Conservation (phyloP, 1,140 invertebrate species). For the Phymastichus coffea region DNA sequence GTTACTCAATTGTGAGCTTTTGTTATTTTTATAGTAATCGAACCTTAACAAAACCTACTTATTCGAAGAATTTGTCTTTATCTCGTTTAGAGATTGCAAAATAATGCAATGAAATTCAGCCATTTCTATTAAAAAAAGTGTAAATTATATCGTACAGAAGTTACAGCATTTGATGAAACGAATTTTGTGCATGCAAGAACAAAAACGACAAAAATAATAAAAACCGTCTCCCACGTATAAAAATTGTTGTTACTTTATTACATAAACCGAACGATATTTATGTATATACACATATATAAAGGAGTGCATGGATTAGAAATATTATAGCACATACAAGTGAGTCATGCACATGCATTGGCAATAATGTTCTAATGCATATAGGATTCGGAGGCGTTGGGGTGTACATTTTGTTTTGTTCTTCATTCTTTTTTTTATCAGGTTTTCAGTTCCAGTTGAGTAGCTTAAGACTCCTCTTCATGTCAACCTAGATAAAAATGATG, state of each 20-base stretch:
- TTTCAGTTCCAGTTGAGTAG: neutral
- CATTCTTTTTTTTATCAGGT: slow-evolving; percentile 25
- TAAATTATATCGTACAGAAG: slow-evolving; percentile 17
- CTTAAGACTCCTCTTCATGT: slow-evolving; percentile 3
- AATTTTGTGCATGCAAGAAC: slow-evolving; percentile 33
- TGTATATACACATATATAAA: slow-evolving; percentile 27
- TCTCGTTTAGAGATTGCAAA: slow-evolving; percentile 4
- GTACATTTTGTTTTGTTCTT: slow-evolving; percentile 23
- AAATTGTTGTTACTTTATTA: too few species aligned
- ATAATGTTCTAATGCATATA: slow-evolving; percentile 19
- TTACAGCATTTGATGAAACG: slow-evolving; percentile 25
- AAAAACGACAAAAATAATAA: slow-evolving; percentile 38
- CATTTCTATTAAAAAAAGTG: slow-evolving; percentile 14
- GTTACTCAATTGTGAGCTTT: slow-evolving; percentile 10
- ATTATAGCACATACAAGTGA: slow-evolving; percentile 40
- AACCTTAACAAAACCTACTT: too few species aligned
- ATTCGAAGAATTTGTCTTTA: too few species aligned
- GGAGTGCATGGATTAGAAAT: slow-evolving; percentile 41
- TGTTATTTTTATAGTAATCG: too few species aligned
- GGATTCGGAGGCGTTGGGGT: slow-evolving; percentile 8
- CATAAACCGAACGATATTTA: slow-evolving; percentile 22
- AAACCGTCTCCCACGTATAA: slow-evolving; percentile 35
- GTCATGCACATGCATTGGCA: slow-evolving; percentile 40
- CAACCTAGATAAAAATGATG: slow-evolving; percentile 1
- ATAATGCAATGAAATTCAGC: neutral